Conservation (phyloP, 2,797 vertebrate species). For the Sternarchorhynchus goeldii region DNA sequence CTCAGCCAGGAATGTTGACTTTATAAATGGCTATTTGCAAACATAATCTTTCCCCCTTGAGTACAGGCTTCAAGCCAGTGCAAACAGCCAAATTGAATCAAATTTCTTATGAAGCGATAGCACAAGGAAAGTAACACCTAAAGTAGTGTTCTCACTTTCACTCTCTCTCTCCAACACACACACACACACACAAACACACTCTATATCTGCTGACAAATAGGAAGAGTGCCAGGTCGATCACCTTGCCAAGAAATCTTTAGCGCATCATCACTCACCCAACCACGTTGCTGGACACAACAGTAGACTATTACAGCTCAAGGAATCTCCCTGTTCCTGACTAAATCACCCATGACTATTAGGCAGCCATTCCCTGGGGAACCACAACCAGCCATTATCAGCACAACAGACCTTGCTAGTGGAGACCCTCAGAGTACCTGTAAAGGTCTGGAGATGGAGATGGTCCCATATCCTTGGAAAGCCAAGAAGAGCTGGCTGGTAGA, state of each 20-base stretch:
- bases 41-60: conserved; percentile 28
- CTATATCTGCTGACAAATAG: conserved; percentile 57
- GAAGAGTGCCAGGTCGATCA: conserved; percentile 60
- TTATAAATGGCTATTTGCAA: conserved; percentile 42
- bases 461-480: conserved; percentile 19
- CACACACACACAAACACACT: not conserved
- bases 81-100: conserved; percentile 41
- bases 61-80: conserved; percentile 35
- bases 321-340: conserved; percentile 51
- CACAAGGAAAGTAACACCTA: conserved; percentile 37
- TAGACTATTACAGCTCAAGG: conserved; percentile 53
- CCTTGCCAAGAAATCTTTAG: conserved; percentile 67
- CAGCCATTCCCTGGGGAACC: conserved; percentile 63
- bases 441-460: conserved; percentile 6
- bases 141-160: conserved; percentile 23
- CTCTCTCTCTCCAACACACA: conserved; percentile 33
- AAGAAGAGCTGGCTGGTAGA: not conserved
- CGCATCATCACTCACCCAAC: conserved; percentile 66
- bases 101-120: conserved; percentile 31
- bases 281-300: conserved; percentile 53
- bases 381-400: conserved; percentile 54
- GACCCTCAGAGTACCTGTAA: conserved; percentile 22
- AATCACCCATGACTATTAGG: conserved; percentile 64
- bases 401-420: conserved; percentile 41
- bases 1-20: conserved; percentile 37